These are phyloP conservation scores for Mimachlamys varia DNA, from an alignment of 2,888 invertebrate species.

Conservation along the genomic window DNA sequence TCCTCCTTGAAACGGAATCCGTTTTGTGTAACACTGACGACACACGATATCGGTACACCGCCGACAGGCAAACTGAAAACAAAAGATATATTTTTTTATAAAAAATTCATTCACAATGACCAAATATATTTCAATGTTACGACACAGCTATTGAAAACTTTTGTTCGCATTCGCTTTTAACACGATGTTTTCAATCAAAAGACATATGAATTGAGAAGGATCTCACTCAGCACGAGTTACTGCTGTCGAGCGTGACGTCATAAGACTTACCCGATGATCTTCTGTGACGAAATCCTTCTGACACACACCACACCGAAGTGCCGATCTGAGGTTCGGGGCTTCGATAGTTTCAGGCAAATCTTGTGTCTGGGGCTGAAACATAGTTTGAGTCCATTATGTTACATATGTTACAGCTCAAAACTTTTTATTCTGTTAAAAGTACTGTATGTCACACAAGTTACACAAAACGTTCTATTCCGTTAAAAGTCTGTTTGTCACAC, in stretches of 20 bases:
- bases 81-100: background rate
- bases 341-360: background rate
- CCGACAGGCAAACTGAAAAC: constrained; percentile 46
- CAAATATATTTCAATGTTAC: too few relatives aligned
- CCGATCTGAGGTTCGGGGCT: background rate
- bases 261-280: background rate
- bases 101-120: too few relatives aligned
- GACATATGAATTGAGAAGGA: too few relatives aligned
- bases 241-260: background rate
- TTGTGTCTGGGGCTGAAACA: background rate
- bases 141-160: too few relatives aligned
- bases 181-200: too few relatives aligned
- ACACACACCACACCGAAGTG: background rate
- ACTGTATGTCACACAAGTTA: too few relatives aligned
- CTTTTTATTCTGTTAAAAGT: too few relatives aligned
- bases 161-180: too few relatives aligned
- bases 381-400: background rate
- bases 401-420: too few relatives aligned
- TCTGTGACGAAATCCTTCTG: background rate
- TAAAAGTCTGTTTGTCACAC: too few relatives aligned
- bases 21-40: constrained; percentile 41
- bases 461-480: too few relatives aligned
- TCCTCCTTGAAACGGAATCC: constrained; percentile 39
- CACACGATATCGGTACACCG: constrained; percentile 50
- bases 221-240: too few relatives aligned